Conservation (phyloP, 2,888 invertebrate genomes). For the Chrysodeixis includens region DNA sequence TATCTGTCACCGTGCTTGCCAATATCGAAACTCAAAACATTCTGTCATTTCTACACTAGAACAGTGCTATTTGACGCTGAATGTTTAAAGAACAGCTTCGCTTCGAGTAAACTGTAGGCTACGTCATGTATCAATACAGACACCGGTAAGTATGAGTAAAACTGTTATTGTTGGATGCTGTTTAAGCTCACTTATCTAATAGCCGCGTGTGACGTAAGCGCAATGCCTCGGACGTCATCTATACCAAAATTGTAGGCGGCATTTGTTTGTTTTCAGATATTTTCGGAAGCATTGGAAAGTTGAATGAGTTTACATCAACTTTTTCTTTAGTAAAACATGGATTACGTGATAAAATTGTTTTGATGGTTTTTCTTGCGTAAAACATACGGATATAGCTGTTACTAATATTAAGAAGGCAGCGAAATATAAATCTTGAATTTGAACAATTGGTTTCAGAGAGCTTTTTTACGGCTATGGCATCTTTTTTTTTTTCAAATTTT, state of each 20-base stretch:
- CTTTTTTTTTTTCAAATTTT: no score
- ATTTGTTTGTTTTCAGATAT: slow-evolving; percentile 45
- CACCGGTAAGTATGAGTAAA: slow-evolving; percentile 34
- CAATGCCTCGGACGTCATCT: slow-evolving; percentile 47
- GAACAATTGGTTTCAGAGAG: not conserved
- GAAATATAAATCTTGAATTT: not conserved
- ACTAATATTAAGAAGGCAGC: not conserved
- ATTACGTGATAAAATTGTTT: slow-evolving; percentile 1
- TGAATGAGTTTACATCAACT: slow-evolving; percentile 12
- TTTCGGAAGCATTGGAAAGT: slow-evolving; percentile 40
- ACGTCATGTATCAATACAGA: slow-evolving; percentile 4
- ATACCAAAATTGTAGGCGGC: slow-evolving; percentile 29
- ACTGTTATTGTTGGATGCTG: slow-evolving; percentile 41
- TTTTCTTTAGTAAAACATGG: slow-evolving; percentile 6
- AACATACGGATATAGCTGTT: not conserved
- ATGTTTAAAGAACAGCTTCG: not conserved
- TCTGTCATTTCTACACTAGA: not conserved
- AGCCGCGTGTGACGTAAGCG: slow-evolving; percentile 51
- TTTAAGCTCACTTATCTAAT: slow-evolving; percentile 45
- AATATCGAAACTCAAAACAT: not conserved
- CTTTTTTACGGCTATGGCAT: no score
- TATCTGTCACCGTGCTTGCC: no score
- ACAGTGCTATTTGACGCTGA: not conserved
- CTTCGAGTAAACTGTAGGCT: not conserved
- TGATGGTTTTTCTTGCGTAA: slow-evolving; percentile 1